Evolutionary conservation across 2,113 vertebrate genomes (phyloP), one percentile per base, ranked within the genome.

Genomic region (Cyrtonyx montezumae): DNA sequence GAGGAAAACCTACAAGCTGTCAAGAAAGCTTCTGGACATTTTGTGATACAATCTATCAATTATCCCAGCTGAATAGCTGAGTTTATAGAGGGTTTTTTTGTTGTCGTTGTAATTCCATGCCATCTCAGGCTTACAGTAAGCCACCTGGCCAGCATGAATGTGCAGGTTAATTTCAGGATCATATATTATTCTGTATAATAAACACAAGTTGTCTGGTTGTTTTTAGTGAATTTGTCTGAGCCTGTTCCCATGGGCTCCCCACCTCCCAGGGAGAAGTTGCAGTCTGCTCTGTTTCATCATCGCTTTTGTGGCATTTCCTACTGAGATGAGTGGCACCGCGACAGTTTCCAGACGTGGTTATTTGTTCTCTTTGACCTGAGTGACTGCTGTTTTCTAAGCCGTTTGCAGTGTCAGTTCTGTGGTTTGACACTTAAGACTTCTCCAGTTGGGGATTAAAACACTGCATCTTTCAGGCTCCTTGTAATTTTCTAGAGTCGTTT

Each of bases 241-340:
- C 1, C 61, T 69, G 22, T 94, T 96, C 95, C 94, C 96, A 73
- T 73, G 73, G 68, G 91, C 21, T 91, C 40, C 62, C 58, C 69
- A 73, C 93, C 94, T 95, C 96, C 94, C 93, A 95, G 25, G 73
- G 93, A 88, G 95, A 96, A 75, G 69, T 84, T 84, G 88, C 80
- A 96, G 86, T 96, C 96, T 96, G 95, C 73, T 94, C 85, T 94
- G 87, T 96, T 94, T 96, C 94, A 86, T 96, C 93, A 86, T 93
- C 95, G 51, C 95, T 96, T 95, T 96, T 88, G 76, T 91, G 91
- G 84, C 94, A 84, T 96, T 96, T 96, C 95, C 94, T 94, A 94
- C 85, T 0, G 76, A 95, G 96, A 95, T 95, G 95, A 95, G 90
- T 96, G 96, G 83, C 91, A 96, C 76, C 1, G 13, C 94, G 93